A percentile compares a stretch with the other conserved stretches of the same genome.
These are phyloP conservation scores for Scylla paramamosain DNA, from an alignment of 1,140 invertebrate species.

Conservation along the genomic window DNA sequence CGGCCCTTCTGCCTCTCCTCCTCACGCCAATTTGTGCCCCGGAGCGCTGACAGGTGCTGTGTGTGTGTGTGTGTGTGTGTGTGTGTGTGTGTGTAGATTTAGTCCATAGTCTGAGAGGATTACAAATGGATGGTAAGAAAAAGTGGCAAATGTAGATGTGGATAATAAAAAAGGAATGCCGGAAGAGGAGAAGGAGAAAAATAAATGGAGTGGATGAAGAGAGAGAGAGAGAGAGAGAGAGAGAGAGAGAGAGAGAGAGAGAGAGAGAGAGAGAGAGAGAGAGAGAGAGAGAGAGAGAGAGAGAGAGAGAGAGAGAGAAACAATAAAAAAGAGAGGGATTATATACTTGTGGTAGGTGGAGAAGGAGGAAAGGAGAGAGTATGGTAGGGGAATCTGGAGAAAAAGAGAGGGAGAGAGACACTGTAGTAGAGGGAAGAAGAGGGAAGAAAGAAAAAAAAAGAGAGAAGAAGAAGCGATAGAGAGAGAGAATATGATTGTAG, in stretches of 20 bases:
- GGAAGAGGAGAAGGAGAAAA: neutral
- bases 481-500: too few species aligned
- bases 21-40: constrained; percentile 18
- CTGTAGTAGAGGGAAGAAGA: too few species aligned
- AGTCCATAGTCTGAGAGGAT: too few species aligned
- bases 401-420: neutral
- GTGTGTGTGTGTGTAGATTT: neutral
- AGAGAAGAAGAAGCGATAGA: too few species aligned
- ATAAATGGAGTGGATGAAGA: neutral
- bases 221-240: constrained; percentile 16
- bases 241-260: constrained; percentile 4
- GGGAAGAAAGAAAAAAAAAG: too few species aligned
- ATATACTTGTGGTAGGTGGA: too few species aligned
- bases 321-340: neutral
- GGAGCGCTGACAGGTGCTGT: neutral
- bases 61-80: constrained; percentile 43
- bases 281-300: constrained; percentile 50
- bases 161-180: neutral
- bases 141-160: neutral
- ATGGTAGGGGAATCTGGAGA: neutral
- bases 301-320: constrained; percentile 50
- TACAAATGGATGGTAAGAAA: neutral
- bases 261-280: constrained; percentile 1
- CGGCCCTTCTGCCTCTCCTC: neutral
- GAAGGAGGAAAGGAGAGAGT: too few species aligned